Evolutionary conservation across 2,888 invertebrate species (phyloP), one percentile per base, ranked within the genome.

Genomic region (Crematogaster levior): DNA sequence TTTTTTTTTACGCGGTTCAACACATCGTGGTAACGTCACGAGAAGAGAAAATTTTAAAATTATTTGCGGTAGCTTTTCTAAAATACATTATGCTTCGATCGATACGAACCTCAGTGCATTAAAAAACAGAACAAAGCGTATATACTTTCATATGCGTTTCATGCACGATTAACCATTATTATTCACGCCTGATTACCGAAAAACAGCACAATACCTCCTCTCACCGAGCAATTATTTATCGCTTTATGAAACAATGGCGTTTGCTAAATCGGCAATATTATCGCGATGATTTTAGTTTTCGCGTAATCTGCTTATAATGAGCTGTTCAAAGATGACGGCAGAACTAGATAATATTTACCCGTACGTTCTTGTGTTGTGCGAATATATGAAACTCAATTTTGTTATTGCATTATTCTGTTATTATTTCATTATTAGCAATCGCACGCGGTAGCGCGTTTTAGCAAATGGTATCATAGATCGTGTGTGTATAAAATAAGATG

Each of bases 211-310:
- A 56, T 34, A 27, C 30, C 30, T 65, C 53, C 37, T 43, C 56
- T 56, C 77, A 79, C 21, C 70, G 77, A 68, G 34, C 70, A 79
- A 79, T 79, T 79, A 79, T 70, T 79, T 70, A 79, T 79, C 53
- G 70, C 77, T 79, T 79, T 70, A 79, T 70, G 53, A 70, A 70
- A 30, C 77, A 56, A n/a, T 68, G 68, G 30, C 30, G 77, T 79
- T 77, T 53, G 53, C 34, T 56, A 56, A 68, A 30, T 18, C 40
- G 40, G 30, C 77, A 43, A 68, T 68, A 56, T 70, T 79, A 70
- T 79, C 70, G 18, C 34, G 56, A 56, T 70, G 68, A 70, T 37
- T 70, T 56, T 56, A 70, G 43, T 24, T 21, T 43, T 43, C 12
- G 30, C 18, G 21, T 56, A 68, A 70, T 56, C 70, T 12, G 21